Percentiles rank a stretch among this genome's conserved stretches.
Conservation (phyloP, 2,113 vertebrate genomes). For the Chauna torquata region DNA sequence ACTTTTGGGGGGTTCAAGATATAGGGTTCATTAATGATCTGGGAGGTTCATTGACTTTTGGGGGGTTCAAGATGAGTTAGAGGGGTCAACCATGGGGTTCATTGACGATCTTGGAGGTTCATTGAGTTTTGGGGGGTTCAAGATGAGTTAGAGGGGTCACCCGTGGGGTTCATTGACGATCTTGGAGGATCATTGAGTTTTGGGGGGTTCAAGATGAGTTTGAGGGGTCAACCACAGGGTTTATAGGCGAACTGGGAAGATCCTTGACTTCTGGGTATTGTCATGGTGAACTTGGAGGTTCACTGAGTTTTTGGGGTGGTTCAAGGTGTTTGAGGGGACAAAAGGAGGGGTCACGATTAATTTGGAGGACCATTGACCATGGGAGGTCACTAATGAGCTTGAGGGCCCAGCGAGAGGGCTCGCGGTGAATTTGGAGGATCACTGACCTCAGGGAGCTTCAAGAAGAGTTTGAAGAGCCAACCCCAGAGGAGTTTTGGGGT, state of each 20-base stretch:
- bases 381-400: neutral
- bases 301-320: neutral
- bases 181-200: no score
- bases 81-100: neutral
- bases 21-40: neutral
- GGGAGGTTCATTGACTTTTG: neutral
- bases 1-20: neutral
- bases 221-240: neutral
- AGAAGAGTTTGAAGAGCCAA: no score
- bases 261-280: fast-evolving
- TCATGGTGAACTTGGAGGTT: neutral
- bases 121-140: neutral
- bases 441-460: no score
- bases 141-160: neutral
- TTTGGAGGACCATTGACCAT: no score
- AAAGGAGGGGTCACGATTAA: no score
- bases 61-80: neutral
- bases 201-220: neutral
- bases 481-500: no score
- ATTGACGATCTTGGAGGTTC: neutral
- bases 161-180: neutral
- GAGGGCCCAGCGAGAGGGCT: neutral
- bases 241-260: neutral
- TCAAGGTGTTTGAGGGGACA: neutral
- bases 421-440: neutral